phyloP scores from a whole-genome alignment of 2,797 vertebrate species.

The Sitta carolinensis region DNA sequence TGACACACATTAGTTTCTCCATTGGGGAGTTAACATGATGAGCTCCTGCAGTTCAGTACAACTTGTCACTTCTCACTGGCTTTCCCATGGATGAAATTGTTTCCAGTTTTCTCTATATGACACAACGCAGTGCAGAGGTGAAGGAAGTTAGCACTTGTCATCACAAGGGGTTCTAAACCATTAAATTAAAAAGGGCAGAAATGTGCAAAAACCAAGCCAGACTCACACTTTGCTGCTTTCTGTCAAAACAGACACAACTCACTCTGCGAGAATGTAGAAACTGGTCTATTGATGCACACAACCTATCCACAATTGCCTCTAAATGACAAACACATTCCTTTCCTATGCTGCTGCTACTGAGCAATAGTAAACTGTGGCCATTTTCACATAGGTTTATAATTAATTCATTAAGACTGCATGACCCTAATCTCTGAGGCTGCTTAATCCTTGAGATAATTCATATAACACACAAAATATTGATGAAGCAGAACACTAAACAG shows the following conservation, averaged over 20 bases:
- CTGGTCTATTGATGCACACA: neutral
- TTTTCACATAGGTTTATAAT: neutral
- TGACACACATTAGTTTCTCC: neutral
- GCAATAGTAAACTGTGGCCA: neutral
- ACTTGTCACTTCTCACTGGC: constrained; percentile 9
- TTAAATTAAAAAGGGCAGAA: neutral
- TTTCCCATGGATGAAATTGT: neutral
- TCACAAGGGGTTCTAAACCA: neutral
- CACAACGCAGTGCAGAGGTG: neutral
- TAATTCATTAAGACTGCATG: neutral
- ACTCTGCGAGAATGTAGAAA: neutral
- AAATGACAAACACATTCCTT: neutral
- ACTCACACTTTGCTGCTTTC: neutral
- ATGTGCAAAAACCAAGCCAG: neutral
- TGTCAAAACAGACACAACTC: neutral
- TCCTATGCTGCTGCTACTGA: neutral
- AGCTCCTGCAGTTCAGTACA: constrained; percentile 7
- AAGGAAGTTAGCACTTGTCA: neutral
- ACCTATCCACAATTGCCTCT: neutral
- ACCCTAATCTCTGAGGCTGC: neutral
- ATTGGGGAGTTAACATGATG: neutral
- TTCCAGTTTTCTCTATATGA: neutral
- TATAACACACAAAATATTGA: neutral
- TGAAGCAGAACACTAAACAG: neutral
- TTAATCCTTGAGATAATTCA: neutral